phyloP scores from a whole-genome alignment of 2,888 invertebrate genomes.

The Orchesellides sinensis region DNA sequence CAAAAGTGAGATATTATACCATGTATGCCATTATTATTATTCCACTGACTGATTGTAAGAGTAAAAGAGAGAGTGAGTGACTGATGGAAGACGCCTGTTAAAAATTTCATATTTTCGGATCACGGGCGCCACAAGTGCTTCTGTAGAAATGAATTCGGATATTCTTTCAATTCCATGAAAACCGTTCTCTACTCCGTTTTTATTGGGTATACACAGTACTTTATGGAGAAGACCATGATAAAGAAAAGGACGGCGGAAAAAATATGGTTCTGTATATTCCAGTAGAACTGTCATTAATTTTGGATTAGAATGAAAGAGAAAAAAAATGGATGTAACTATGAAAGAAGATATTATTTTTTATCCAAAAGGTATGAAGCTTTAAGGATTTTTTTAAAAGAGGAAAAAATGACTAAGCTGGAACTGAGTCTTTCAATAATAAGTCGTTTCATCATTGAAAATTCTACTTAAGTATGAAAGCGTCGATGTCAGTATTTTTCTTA shows the following conservation, averaged over 20 bases:
- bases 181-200: background rate
- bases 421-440: too few relatives aligned
- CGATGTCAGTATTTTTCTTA: too few relatives aligned
- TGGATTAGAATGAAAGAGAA: slow-evolving; percentile 10
- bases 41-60: slow-evolving; percentile 1
- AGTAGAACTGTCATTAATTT: slow-evolving; percentile 7
- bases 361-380: too few relatives aligned
- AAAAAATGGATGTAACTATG: background rate
- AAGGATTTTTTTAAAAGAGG: too few relatives aligned
- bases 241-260: background rate
- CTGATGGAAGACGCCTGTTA: background rate
- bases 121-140: background rate
- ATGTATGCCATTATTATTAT: background rate
- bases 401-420: too few relatives aligned
- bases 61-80: background rate
- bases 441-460: too few relatives aligned
- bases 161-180: background rate
- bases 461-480: too few relatives aligned
- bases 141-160: background rate
- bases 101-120: slow-evolving; percentile 17
- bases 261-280: background rate
- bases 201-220: background rate
- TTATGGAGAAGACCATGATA: background rate
- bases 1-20: background rate
- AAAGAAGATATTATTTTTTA: background rate